phyloP scores from a whole-genome alignment of 2,113 vertebrate species.

The Cyprinodon tularosa region DNA sequence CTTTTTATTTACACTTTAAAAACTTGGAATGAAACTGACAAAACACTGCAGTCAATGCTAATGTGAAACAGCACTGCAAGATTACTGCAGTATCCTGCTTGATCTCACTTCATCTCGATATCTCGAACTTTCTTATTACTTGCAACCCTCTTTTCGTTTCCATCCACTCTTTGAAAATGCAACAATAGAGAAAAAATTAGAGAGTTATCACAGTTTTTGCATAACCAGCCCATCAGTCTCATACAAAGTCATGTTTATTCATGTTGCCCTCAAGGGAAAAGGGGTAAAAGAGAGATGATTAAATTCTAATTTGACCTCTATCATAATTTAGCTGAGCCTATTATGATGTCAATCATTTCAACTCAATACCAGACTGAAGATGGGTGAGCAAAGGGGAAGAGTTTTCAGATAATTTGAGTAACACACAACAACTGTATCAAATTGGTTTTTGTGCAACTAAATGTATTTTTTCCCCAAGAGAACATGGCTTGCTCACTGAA shows the following conservation, averaged over 20 bases:
- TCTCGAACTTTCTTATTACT: conserved; percentile 46
- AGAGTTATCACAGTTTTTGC: conserved; percentile 70
- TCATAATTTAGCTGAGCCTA: conserved; percentile 77
- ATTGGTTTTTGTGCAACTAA: conserved; percentile 62
- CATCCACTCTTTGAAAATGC: conserved; percentile 62
- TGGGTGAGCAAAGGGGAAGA: conserved; percentile 34
- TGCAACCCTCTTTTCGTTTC: conserved; percentile 8
- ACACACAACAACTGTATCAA: conserved; percentile 59
- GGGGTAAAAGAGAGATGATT: conserved; percentile 75
- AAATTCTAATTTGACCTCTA: conserved; percentile 82
- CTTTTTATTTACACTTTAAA: not conserved
- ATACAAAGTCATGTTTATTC: conserved; percentile 76
- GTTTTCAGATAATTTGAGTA: conserved; percentile 65
- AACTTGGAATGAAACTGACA: conserved; percentile 20
- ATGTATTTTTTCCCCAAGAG: conserved; percentile 61
- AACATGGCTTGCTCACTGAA: conserved; percentile 47
- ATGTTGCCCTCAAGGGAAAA: conserved; percentile 71
- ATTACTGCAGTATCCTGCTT: conserved; percentile 27
- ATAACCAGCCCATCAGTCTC: conserved; percentile 65
- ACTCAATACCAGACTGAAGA: conserved; percentile 53
- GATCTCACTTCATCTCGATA: conserved; percentile 38
- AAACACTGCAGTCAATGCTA: conserved; percentile 4
- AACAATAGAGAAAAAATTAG: conserved; percentile 67
- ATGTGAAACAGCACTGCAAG: conserved; percentile 25
- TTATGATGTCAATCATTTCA: conserved; percentile 79